These are phyloP conservation scores for Coturnix japonica DNA, from an alignment of 2,113 vertebrate genomes.

Conservation along the genomic window DNA sequence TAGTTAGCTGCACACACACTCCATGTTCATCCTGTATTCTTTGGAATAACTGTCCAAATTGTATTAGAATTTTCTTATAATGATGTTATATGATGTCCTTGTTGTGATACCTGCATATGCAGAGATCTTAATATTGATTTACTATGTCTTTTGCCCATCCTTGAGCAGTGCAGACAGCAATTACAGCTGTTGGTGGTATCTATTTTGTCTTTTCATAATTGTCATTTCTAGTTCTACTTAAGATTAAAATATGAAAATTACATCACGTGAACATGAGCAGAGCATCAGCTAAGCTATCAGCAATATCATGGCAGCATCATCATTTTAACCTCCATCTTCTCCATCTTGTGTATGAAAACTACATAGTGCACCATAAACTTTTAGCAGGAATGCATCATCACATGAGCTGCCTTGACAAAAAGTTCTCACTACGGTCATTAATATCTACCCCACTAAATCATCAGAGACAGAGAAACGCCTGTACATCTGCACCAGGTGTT, in stretches of 20 bases:
- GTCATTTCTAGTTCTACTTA: conserved; percentile 82
- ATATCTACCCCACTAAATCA: conserved; percentile 36
- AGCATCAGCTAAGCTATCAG: conserved; percentile 72
- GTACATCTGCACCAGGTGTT: conserved; percentile 65
- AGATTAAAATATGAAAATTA: conserved; percentile 86
- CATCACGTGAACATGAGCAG: conserved; percentile 62
- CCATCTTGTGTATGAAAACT: conserved; percentile 75
- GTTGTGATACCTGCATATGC: conserved; percentile 72
- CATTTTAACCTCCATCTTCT: conserved; percentile 55
- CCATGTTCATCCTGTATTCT: conserved; percentile 50
- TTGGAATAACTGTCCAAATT: conserved; percentile 77
- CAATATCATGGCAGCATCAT: conserved; percentile 51
- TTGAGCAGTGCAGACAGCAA: conserved; percentile 76
- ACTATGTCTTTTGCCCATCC: conserved; percentile 75
- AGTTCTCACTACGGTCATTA: conserved; percentile 32
- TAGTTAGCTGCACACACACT: conserved; percentile 49
- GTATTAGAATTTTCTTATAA: conserved; percentile 80
- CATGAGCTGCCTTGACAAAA: conserved; percentile 41
- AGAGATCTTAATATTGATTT: conserved; percentile 85
- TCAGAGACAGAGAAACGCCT: conserved; percentile 37
- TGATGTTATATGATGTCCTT: conserved; percentile 83
- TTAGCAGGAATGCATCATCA: conserved; percentile 27
- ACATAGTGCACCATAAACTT: conserved; percentile 61
- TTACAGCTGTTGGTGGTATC: conserved; percentile 81
- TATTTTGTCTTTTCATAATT: conserved; percentile 85